Evolutionary conservation across 2,113 vertebrate species (phyloP).

Genomic region (Gobius niger): DNA sequence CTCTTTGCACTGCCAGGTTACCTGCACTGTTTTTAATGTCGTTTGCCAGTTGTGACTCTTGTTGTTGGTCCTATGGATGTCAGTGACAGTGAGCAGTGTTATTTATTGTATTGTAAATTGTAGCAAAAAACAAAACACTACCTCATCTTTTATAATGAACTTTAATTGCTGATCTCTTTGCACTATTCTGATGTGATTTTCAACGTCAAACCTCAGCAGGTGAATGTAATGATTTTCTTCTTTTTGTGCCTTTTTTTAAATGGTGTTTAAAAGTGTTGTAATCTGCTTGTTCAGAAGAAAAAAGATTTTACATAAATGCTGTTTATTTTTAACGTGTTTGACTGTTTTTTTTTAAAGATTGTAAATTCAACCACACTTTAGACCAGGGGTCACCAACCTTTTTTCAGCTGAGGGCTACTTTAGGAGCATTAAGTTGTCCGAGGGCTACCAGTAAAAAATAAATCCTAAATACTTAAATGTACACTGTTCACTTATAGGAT

Average conservation of each 20-base stretch:
- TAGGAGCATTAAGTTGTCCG: too few species aligned
- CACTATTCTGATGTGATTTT: slow-evolving; percentile 54
- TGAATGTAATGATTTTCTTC: slow-evolving; percentile 31
- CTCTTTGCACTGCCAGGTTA: slow-evolving; percentile 57
- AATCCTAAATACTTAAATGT: too few species aligned
- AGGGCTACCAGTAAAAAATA: too few species aligned
- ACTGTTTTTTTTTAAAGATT: too few species aligned
- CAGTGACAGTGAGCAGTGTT: not conserved
- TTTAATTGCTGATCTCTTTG: slow-evolving; percentile 59
- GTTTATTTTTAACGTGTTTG: slow-evolving; percentile 34
- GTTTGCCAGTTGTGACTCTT: slow-evolving; percentile 36
- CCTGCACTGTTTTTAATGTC: slow-evolving; percentile 58
- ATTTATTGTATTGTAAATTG: slow-evolving; percentile 1
- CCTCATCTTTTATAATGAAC: slow-evolving; percentile 30
- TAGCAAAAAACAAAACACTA: slow-evolving; percentile 13
- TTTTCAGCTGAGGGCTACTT: too few species aligned
- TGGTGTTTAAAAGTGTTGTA: slow-evolving; percentile 22
- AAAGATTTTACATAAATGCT: slow-evolving; percentile 44
- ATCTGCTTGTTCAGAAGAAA: slow-evolving; percentile 12
- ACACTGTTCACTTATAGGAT: too few species aligned
- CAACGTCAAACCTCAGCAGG: slow-evolving; percentile 8
- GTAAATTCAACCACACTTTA: too few species aligned
- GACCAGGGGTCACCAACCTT: too few species aligned
- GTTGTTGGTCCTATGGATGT: slow-evolving; percentile 11
- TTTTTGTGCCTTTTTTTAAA: slow-evolving; percentile 23